Base-by-base conservation (phyloP, 2,888 invertebrate species). In the Quadroppia sp. region DNA sequence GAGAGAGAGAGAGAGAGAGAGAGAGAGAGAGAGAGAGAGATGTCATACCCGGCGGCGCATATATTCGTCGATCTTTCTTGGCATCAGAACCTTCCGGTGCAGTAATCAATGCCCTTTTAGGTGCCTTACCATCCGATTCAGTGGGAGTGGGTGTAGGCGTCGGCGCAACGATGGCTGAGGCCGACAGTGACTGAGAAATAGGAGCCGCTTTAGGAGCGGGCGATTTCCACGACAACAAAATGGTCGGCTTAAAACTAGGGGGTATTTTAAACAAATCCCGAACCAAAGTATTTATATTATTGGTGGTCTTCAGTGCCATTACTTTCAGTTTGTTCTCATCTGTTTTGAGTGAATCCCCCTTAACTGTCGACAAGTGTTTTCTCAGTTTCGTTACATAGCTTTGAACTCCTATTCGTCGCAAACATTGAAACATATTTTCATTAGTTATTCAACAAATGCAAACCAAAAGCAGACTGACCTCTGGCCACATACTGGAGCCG, bases 201-300 rank as follows among this genome's bases (percentile, higher is more conserved):
- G 32, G 50, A 3, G 42, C 40, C 13, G n/a, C 23, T 17, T 70
- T 32, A 11, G 72, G 25, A 2, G 72, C 72, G 0, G 71, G 50
- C 13, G 76, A 75, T 42, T 78, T 79, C 77, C 78, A 79, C 6
- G 77, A 77, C 23, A 78, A 53, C 23, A 59, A 71, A n/a, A 79
- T 75, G 2, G 56, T 69, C 0, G 76, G 90, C 82, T 94, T 95
- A 83, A 92, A 96, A 79, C 91, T 89, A 7, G 97, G 97, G 17
- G 96, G 94, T 74, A 90, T 89, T 82, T 94, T 92, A 85, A 97
- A 96, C 78, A 97, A 85, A 84, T 97, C 97, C 82, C 92, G 90
- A 77, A 97, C 94, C 67, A 97, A 86, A 0, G 89, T 87, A 81
- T 92, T 94, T 77, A 97, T 94, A 82, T 97, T 97, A 69, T 91